A percentile compares a stretch with the other conserved stretches of the same genome.
Evolutionary conservation across 2,113 vertebrate genomes (phyloP).

Genomic region (Setophaga coronata): DNA sequence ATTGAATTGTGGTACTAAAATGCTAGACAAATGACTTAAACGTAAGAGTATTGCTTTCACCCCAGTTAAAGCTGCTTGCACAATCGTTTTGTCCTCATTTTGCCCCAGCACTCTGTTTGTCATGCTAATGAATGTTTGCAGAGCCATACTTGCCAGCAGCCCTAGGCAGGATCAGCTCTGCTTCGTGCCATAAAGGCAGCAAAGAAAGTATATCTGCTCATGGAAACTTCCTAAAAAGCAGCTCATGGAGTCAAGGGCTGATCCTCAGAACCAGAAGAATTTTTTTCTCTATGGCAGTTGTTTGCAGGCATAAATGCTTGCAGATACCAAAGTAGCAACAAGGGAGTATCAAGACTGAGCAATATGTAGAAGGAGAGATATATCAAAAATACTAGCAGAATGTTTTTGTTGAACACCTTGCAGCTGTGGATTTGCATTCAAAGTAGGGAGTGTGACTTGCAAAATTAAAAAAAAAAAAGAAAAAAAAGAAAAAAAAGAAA

Average conservation of each 20-base stretch:
- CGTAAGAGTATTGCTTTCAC: not conserved
- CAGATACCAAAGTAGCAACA: not conserved
- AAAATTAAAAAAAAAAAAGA: not conserved
- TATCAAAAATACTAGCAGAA: not conserved
- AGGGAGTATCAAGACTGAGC: not conserved
- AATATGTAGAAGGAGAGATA: not conserved
- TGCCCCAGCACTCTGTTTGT: not conserved
- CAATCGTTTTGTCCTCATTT: not conserved
- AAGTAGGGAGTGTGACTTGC: not conserved
- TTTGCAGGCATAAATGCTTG: not conserved
- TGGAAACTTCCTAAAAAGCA: not conserved
- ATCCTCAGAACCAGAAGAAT: not conserved
- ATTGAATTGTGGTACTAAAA: not conserved
- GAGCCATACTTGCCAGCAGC: not conserved
- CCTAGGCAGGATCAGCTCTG: not conserved
- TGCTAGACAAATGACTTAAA: not conserved
- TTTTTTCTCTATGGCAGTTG: not conserved
- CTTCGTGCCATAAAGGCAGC: not conserved
- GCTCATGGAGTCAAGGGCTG: not conserved
- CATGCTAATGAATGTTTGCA: not conserved
- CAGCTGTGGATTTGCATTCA: not conserved
- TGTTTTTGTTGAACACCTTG: not conserved
- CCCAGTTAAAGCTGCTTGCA: not conserved
- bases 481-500: not conserved
- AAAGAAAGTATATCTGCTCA: not conserved